These are phyloP conservation scores for Columba guinea DNA, from an alignment of 2,797 vertebrate genomes.

Conservation along the genomic window DNA sequence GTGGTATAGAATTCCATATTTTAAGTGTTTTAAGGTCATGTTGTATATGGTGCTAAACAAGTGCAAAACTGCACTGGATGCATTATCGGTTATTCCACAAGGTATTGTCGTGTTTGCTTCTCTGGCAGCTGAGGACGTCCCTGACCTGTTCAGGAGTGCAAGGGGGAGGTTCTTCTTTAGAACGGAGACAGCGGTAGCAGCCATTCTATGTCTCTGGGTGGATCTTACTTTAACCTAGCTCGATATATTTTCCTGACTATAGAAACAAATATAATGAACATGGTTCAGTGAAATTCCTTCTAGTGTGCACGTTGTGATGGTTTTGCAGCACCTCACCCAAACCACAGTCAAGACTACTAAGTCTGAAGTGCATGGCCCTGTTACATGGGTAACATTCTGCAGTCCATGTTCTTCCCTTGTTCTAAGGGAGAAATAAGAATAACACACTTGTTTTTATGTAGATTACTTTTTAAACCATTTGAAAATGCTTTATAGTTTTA, in stretches of 20 bases:
- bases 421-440: not conserved
- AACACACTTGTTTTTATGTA: not conserved
- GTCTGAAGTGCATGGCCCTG: not conserved
- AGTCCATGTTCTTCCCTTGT: not conserved
- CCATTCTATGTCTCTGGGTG: not conserved
- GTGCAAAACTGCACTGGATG: fast-evolving
- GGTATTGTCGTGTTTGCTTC: fast-evolving
- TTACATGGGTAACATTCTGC: not conserved
- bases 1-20: not conserved
- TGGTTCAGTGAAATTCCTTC: not conserved
- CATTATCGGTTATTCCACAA: not conserved
- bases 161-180: not conserved
- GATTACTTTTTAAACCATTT: not conserved
- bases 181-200: not conserved
- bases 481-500: not conserved
- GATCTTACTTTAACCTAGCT: not conserved
- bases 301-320: not conserved
- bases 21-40: not conserved
- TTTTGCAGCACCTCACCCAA: not conserved
- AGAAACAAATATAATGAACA: not conserved
- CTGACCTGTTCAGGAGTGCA: fast-evolving
- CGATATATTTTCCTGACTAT: not conserved
- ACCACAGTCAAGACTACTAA: not conserved
- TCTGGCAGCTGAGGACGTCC: fast-evolving
- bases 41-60: not conserved